Conservation (phyloP, 92 coral and sea anemone genomes). For the Siderastrea radians region DNA sequence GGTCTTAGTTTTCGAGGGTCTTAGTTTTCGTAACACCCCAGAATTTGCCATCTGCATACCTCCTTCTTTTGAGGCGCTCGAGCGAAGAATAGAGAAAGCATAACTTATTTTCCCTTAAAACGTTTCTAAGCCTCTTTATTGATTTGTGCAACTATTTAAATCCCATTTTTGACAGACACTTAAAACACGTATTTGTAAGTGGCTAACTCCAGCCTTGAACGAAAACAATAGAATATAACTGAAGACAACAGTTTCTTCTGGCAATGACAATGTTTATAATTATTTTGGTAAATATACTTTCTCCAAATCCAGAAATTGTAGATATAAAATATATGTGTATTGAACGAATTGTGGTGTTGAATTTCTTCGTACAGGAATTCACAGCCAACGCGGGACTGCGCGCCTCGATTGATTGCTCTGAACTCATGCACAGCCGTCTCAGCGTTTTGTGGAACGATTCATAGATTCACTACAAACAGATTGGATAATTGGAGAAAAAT, state of each 20-base stretch:
- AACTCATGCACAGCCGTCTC: no score
- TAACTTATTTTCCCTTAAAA: background rate
- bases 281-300: no score
- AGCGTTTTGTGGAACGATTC: no score
- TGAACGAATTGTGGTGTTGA: no score
- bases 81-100: background rate
- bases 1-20: no score
- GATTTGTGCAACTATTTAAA: background rate
- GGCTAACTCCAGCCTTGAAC: background rate
- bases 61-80: background rate
- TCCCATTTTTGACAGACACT: background rate
- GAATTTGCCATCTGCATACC: background rate
- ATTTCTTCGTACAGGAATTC: no score
- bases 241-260: background rate
- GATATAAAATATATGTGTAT: no score
- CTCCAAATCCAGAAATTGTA: no score
- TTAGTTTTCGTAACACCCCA: background rate
- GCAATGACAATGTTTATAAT: background rate
- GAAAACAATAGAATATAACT: background rate
- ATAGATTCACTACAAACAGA: no score
- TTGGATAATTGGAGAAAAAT: no score
- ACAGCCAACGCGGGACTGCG: no score
- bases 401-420: no score
- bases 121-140: background rate
- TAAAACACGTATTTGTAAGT: background rate